phyloP scores from a whole-genome alignment of 2,113 vertebrate genomes.

The Trachemys scripta region DNA sequence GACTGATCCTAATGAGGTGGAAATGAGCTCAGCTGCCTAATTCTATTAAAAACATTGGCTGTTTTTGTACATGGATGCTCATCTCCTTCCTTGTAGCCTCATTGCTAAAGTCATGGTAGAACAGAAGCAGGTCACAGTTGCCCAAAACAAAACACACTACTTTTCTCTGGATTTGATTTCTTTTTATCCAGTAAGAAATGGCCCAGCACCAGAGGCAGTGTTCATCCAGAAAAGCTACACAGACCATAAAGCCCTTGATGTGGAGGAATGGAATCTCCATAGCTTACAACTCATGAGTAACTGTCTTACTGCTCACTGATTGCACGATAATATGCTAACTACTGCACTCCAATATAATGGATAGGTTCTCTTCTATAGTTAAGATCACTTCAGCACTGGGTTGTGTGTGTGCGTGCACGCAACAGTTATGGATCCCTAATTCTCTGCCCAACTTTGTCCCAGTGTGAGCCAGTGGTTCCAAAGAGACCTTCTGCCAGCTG shows the following conservation, averaged over 20 bases:
- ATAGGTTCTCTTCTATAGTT: background rate
- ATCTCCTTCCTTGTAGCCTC: slow-evolving; percentile 66
- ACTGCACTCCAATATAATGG: background rate
- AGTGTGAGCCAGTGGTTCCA: accelerated
- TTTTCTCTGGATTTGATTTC: slow-evolving; percentile 4
- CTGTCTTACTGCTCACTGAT: background rate
- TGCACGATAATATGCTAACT: background rate
- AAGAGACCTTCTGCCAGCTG: accelerated
- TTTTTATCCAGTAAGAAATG: background rate
- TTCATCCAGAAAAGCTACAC: background rate
- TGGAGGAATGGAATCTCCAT: slow-evolving; percentile 1
- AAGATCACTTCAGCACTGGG: background rate
- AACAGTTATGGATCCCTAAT: background rate
- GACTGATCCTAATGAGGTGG: slow-evolving; percentile 77
- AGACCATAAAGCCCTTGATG: background rate
- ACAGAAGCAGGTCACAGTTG: slow-evolving; percentile 35
- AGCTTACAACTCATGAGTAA: slow-evolving; percentile 16
- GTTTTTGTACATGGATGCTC: slow-evolving; percentile 67
- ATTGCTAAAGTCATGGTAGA: slow-evolving; percentile 55
- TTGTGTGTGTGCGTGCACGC: too few relatives aligned
- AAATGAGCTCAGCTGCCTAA: slow-evolving; percentile 81
- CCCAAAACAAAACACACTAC: background rate
- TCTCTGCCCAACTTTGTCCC: background rate
- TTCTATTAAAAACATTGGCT: slow-evolving; percentile 77
- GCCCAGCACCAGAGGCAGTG: background rate